phyloP scores from a whole-genome alignment of 2,888 invertebrate species.

The Tetrapedia diversipes region DNA sequence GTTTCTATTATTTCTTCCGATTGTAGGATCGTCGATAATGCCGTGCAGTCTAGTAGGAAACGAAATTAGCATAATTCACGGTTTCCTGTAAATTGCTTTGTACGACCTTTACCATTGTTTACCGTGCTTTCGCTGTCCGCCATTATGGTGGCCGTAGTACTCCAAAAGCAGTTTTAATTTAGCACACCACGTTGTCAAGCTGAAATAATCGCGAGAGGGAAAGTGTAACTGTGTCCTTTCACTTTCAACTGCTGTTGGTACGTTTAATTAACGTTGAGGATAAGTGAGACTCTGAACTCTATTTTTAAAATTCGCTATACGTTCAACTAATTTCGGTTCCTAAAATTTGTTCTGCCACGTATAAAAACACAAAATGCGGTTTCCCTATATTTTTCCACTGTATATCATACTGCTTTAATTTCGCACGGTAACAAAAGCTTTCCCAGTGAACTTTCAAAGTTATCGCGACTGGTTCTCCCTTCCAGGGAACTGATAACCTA shows the following conservation, averaged over 20 bases:
- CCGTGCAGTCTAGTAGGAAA: background rate
- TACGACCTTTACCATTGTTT: constrained; percentile 8
- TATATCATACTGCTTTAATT: too few species aligned
- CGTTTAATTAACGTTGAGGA: background rate
- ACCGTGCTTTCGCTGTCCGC: background rate
- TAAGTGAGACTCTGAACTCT: too few species aligned
- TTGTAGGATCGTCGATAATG: background rate
- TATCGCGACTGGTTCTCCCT: background rate
- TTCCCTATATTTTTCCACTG: too few species aligned
- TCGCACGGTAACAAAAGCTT: background rate
- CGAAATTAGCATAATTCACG: background rate
- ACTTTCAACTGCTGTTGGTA: background rate
- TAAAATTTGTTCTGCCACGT: too few species aligned
- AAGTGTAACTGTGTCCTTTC: background rate
- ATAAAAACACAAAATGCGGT: too few species aligned
- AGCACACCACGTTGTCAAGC: background rate
- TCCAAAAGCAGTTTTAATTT: background rate
- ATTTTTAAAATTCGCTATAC: too few species aligned
- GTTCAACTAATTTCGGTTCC: too few species aligned
- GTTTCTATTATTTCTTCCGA: background rate
- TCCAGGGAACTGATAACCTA: background rate
- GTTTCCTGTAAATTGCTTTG: constrained; percentile 12
- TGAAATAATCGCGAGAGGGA: background rate
- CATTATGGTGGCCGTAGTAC: background rate
- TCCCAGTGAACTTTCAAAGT: background rate